Base-by-base conservation (phyloP, 2,797 vertebrate genomes). In the Muraenolepis orangiensis region DNA sequence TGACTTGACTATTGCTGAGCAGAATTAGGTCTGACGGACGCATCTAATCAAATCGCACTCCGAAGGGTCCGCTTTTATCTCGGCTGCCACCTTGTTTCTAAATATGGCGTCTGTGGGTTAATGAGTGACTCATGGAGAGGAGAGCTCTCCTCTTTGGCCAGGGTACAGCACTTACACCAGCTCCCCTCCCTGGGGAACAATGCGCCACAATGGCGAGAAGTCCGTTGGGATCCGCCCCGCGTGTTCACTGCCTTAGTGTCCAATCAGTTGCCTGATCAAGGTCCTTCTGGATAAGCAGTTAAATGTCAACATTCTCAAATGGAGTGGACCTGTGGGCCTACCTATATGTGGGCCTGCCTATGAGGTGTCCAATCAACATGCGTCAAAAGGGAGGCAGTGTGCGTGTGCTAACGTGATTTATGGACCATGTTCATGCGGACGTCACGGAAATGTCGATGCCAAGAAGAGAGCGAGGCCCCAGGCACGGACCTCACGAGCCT, bases 261-360 rank as follows among this genome's bases (percentile, higher is more conserved):
- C 85, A 85, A 84, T 89, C 85, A 88, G 80, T 80, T 87, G 83
- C 81, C n/a, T n/a, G n/a, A n/a, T n/a, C 85, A 81, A 87, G 84
- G 83, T 86, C 85, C 79, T 81, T 86, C 80, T 80, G 86, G 87
- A 29, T 84, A 79, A 85, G 84, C 82, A 34, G 77, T 87, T 86
- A n/a, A n/a, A n/a, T 86, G 85, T 90, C 87, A 88, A 88, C 82
- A 76, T 66, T 75, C 82, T 84, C 76, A 75, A 81, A 74, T 46
- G 66, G 71, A 66, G 76, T 34, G 82, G 67, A 78, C 8, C 23
- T 89, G 85, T 76, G 79, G 85, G 78, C 81, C 86, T 83, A 84
- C 88, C 82, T 83, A 76, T 85, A 73, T 85, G 75, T 83, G 82
- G n/a, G n/a, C n/a, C n/a, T n/a, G n/a, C n/a, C n/a, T n/a, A 89